Percentiles rank a stretch among this genome's conserved stretches.
Conservation (phyloP, 2,888 invertebrate species). For the Xestia rhomboidea region DNA sequence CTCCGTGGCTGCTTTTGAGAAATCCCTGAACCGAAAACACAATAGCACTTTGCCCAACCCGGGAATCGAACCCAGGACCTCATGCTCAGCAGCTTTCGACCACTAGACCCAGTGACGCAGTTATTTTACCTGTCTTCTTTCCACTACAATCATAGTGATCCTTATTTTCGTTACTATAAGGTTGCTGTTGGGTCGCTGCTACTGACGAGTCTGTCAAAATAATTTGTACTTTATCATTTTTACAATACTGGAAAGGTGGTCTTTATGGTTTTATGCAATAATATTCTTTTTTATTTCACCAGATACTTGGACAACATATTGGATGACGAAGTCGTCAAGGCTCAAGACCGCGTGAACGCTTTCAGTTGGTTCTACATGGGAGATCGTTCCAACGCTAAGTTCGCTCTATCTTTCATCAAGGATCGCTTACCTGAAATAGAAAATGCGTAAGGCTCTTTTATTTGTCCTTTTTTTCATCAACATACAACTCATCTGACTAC, state of each 20-base stretch:
- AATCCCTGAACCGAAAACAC: too few species aligned
- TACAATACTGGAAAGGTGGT: not conserved
- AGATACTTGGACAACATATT: conserved; percentile 82
- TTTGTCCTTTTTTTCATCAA: not conserved
- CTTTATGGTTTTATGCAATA: not conserved
- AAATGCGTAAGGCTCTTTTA: conserved; percentile 73
- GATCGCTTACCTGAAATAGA: conserved; percentile 75
- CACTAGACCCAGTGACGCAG: too few species aligned
- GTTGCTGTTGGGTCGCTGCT: not conserved
- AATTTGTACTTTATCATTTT: not conserved
- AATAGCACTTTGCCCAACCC: too few species aligned
- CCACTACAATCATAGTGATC: not conserved
- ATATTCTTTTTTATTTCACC: conserved; percentile 17
- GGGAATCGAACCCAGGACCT: too few species aligned
- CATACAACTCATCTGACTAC: not conserved
- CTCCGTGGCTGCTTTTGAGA: too few species aligned
- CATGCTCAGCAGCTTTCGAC: too few species aligned
- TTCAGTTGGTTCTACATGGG: conserved; percentile 84
- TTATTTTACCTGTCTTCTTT: too few species aligned
- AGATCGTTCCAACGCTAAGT: conserved; percentile 78
- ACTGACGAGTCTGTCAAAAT: not conserved
- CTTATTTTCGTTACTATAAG: not conserved
- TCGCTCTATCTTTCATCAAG: conserved; percentile 80
- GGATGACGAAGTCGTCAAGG: conserved; percentile 79
- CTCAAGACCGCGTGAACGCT: conserved; percentile 85